Evolutionary conservation across 2,888 invertebrate species (phyloP), one percentile per base, ranked within the genome.

Genomic region (Oeneis ivallda): DNA sequence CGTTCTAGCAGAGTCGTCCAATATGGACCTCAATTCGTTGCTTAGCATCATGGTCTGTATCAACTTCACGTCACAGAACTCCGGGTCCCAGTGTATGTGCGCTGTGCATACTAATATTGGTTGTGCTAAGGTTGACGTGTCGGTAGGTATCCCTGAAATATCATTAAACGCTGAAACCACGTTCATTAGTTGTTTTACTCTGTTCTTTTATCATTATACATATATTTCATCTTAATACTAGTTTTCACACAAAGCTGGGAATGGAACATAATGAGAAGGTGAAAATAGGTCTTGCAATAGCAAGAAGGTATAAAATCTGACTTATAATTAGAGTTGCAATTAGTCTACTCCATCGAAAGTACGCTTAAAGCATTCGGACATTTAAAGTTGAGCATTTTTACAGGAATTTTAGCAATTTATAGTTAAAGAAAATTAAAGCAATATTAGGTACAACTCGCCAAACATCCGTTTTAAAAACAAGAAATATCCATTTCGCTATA

Each of bases 71-170:
- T 99, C 99, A 86, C 99, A 98, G 91, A 96, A 99, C 92, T 99
- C 99, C 0, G 99, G 99, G 93, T 99, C 99, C 99, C 99, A 99
- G 88, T 99, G 99, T 77, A 99, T 98, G 91, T 99, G 99, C 43
- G 99, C 99, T 39, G 99, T 99, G 87, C 99, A 98, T 61, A 99
- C 98, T 68, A 99, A 92, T 69, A 99, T 93, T 19, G 97, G 97
- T 82, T 97, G 97, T 75, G 95, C 94, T 74, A 95, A 93, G 90
- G 94, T 95, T 70, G 94, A 94, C 73, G 95, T 93, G 81, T 98
- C 97, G 10, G 94, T 92, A 61, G 96, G 95, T 78, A 95, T 82
- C 68, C 95, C 95, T 93, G 85, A 2, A 67, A 70, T 17, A 10
- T 57, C 19, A 15, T 39, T 58, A 32, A 57, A 61, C 26, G 41